Conservation (phyloP, 2,113 vertebrate species). For the Corvus moneduloides region DNA sequence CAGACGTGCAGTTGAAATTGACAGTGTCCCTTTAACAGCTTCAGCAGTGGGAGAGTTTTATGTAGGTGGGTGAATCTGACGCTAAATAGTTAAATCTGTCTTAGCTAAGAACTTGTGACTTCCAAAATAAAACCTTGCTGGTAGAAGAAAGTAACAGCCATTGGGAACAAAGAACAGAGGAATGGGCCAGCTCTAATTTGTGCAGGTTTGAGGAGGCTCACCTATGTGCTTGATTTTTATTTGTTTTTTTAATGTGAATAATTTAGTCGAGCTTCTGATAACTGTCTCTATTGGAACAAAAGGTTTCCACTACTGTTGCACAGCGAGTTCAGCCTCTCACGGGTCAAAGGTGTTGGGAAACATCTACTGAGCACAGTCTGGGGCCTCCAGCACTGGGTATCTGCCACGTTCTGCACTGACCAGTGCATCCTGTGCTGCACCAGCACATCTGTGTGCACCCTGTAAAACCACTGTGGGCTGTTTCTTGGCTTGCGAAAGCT, state of each 20-base stretch:
- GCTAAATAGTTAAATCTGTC: constrained; percentile 56
- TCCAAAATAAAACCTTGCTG: constrained; percentile 20
- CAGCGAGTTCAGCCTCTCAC: background rate
- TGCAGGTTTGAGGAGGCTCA: background rate
- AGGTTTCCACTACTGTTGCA: background rate
- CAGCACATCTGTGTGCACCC: background rate
- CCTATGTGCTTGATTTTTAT: background rate
- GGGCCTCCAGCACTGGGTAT: background rate
- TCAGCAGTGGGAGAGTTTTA: constrained; percentile 23
- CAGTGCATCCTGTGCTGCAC: background rate
- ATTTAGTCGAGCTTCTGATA: background rate
- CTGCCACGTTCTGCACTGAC: background rate
- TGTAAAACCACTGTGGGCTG: background rate
- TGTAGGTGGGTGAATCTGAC: constrained; percentile 38
- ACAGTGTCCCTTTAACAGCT: constrained; percentile 26
- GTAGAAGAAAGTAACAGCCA: background rate
- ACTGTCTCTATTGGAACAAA: background rate
- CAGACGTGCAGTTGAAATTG: background rate
- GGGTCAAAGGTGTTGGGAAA: background rate
- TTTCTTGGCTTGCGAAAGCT: background rate
- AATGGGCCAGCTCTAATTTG: background rate
- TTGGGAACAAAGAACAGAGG: background rate
- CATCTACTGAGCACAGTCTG: background rate
- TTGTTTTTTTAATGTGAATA: background rate
- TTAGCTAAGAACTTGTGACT: constrained; percentile 17